phyloP scores from a whole-genome alignment of 92 coral and sea anemone genomes.

The Siderastrea radians region DNA sequence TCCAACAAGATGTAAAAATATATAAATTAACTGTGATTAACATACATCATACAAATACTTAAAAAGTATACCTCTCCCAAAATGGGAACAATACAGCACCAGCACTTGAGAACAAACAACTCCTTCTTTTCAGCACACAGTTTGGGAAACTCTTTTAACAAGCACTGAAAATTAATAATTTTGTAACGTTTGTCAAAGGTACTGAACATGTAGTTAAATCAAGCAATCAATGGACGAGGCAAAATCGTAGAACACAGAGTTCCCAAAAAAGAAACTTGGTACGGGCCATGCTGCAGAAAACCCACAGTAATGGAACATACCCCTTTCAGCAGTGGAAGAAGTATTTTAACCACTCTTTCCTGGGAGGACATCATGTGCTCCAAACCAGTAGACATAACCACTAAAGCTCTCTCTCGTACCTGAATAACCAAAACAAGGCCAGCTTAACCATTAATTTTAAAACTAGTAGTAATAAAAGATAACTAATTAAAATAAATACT shows the following conservation, averaged over 20 bases:
- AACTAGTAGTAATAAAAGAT: neutral
- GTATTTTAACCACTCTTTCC: constrained; percentile 68
- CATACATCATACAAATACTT: no score
- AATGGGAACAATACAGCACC: constrained; percentile 91
- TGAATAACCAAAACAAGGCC: constrained; percentile 10
- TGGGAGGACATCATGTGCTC: constrained; percentile 73
- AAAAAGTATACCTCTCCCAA: constrained; percentile 85
- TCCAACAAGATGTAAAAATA: no score
- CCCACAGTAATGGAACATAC: constrained; percentile 50
- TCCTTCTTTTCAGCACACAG: constrained; percentile 86
- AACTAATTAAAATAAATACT: no score
- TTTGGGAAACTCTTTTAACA: constrained; percentile 77
- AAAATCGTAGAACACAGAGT: no score
- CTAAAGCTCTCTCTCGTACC: constrained; percentile 94
- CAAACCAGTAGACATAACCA: constrained; percentile 76
- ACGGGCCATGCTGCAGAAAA: no score
- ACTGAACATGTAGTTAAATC: no score
- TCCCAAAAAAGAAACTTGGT: no score
- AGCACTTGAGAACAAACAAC: constrained; percentile 85
- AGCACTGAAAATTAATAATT: constrained; percentile 55
- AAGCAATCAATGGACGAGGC: no score
- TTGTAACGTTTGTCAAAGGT: no score
- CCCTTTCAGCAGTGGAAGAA: constrained; percentile 83
- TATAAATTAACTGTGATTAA: no score
- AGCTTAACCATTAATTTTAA: neutral